These are phyloP conservation scores for Pammene fasciana DNA, from an alignment of 2,888 invertebrate genomes.

Conservation along the genomic window DNA sequence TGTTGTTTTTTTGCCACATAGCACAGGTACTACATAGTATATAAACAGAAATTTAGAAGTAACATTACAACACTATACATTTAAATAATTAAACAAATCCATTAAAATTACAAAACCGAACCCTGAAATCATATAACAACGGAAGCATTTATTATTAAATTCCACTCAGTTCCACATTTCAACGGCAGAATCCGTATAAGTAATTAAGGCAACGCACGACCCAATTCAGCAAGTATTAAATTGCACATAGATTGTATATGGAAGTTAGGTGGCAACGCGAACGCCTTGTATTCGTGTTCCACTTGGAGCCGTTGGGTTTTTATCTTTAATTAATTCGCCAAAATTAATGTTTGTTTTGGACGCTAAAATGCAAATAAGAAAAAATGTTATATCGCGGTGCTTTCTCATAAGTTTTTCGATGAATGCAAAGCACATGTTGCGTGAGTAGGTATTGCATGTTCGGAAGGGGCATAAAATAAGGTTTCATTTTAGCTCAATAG, in stretches of 20 bases:
- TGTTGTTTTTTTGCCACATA: no score
- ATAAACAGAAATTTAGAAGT: no score
- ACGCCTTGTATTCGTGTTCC: conserved; percentile 5
- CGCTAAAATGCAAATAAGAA: no score
- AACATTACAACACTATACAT: neutral
- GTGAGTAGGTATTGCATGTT: no score
- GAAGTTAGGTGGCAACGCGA: conserved; percentile 22
- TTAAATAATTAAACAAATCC: neutral
- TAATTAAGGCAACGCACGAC: conserved; percentile 26
- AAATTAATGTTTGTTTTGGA: no score
- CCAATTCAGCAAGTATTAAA: conserved; percentile 33
- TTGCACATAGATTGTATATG: conserved; percentile 28
- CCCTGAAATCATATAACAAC: conserved; percentile 18
- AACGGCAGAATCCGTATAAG: conserved; percentile 34
- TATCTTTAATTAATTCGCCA: no score
- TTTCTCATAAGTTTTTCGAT: no score
- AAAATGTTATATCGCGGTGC: no score
- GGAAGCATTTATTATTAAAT: conserved; percentile 31
- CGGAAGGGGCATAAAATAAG: no score
- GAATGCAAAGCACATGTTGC: no score
- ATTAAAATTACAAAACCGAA: conserved; percentile 13
- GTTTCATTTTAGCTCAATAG: no score
- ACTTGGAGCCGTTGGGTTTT: neutral
- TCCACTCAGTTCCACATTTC: conserved; percentile 24
- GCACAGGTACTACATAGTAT: no score